Evolutionary conservation across 2,888 invertebrate genomes (phyloP).

Genomic region (Chloroclystis v-ata): DNA sequence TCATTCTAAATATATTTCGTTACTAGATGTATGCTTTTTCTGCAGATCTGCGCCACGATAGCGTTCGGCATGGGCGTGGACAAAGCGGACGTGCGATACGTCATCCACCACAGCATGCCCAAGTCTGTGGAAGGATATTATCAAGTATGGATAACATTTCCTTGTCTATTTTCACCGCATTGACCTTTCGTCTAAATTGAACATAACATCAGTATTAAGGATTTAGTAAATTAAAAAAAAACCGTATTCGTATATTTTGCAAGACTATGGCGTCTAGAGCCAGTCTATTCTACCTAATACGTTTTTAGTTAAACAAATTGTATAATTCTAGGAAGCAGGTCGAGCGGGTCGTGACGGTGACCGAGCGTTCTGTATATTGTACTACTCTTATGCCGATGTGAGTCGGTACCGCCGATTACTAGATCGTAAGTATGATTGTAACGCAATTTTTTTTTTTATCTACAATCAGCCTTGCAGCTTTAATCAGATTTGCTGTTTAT

Average conservation of each 20-base stretch:
- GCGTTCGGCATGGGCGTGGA: slow-evolving; percentile 99
- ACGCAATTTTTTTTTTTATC: background rate
- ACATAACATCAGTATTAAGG: no score
- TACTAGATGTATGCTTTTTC: no score
- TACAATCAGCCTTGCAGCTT: no score
- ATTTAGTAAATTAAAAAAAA: no score
- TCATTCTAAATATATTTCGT: no score
- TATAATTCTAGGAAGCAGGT: slow-evolving; percentile 87
- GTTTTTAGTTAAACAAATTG: no score
- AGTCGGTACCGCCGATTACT: slow-evolving; percentile 83
- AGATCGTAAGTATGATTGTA: slow-evolving; percentile 70
- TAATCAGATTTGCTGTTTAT: no score
- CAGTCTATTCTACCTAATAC: no score
- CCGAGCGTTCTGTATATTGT: slow-evolving; percentile 89
- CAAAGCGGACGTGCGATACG: slow-evolving; percentile 97
- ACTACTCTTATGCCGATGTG: slow-evolving; percentile 91
- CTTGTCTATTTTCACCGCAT: no score
- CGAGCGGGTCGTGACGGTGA: slow-evolving; percentile 97
- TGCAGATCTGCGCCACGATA: slow-evolving; percentile 93
- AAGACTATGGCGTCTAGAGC: no score
- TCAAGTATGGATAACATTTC: slow-evolving; percentile 55
- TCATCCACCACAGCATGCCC: slow-evolving; percentile 94
- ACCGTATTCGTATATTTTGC: no score
- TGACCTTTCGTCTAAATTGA: no score
- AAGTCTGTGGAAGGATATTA: slow-evolving; percentile 98